Conservation (phyloP, 2,113 vertebrate genomes). For the Drymodes brunneopygia region DNA sequence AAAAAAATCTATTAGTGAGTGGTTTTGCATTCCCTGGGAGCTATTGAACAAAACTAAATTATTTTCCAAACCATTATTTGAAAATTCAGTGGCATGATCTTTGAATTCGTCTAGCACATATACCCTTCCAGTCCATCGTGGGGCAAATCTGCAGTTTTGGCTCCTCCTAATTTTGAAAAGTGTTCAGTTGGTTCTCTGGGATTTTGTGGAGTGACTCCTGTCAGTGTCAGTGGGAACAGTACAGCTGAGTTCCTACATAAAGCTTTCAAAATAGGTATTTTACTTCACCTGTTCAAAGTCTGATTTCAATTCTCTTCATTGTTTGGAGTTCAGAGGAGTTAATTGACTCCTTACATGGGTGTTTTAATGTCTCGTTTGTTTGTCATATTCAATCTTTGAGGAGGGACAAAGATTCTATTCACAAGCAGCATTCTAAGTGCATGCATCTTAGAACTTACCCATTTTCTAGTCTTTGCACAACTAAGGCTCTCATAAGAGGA, state of each 20-base stretch:
- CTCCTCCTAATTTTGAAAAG: background rate
- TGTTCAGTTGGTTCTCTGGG: background rate
- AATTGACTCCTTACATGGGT: background rate
- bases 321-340: background rate
- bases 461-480: background rate
- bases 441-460: background rate
- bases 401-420: background rate
- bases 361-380: background rate
- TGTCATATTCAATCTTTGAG: background rate
- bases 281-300: background rate
- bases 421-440: background rate
- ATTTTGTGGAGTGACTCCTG: background rate
- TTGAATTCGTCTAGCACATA: background rate
- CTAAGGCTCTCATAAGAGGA: background rate
- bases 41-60: background rate
- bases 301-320: constrained; percentile 1
- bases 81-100: background rate
- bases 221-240: background rate
- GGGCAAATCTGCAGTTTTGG: background rate
- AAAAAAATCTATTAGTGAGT: background rate
- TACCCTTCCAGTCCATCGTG: background rate
- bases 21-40: background rate
- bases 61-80: background rate
- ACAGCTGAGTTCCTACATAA: background rate
- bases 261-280: constrained; percentile 17